phyloP scores from a whole-genome alignment of 2,888 invertebrate species.

The Zelleria hepariella region DNA sequence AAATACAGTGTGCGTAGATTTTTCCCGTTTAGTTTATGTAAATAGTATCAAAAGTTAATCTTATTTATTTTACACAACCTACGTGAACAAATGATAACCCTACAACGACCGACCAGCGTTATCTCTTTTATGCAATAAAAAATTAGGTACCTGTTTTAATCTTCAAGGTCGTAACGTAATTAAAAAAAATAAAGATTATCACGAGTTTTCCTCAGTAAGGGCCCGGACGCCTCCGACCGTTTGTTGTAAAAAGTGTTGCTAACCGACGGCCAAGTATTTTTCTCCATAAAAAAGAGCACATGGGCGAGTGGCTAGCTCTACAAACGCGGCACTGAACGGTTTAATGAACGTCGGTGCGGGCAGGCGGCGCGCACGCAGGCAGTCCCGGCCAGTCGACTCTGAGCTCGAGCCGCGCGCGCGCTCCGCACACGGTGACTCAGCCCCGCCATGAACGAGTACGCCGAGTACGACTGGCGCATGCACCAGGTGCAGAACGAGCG shows the following conservation, averaged over 20 bases:
- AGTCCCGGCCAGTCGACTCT: conserved; percentile 60
- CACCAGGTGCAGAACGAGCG: conserved; percentile 60
- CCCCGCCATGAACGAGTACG: conserved; percentile 74
- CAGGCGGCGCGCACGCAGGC: conserved; percentile 44
- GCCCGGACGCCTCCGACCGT: too few relatives aligned
- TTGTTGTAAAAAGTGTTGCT: neutral
- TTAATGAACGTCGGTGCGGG: conserved; percentile 67
- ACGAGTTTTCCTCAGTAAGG: neutral
- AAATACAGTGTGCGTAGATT: too few relatives aligned
- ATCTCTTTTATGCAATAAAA: too few relatives aligned
- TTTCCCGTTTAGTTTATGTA: too few relatives aligned
- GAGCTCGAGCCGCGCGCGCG: conserved; percentile 66
- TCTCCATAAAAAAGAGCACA: conserved; percentile 17
- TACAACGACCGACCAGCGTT: too few relatives aligned
- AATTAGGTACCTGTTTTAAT: too few relatives aligned
- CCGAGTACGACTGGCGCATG: conserved; percentile 74
- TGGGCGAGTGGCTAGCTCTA: conserved; percentile 19
- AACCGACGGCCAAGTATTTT: neutral
- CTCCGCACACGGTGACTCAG: conserved; percentile 25
- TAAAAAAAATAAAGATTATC: too few relatives aligned
- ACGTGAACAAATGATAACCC: too few relatives aligned
- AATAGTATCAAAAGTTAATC: too few relatives aligned
- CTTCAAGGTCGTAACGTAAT: too few relatives aligned
- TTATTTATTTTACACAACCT: too few relatives aligned
- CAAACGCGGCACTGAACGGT: conserved; percentile 55